These are phyloP conservation scores for Ophraella communa DNA, from an alignment of 2,888 invertebrate genomes.

Conservation along the genomic window DNA sequence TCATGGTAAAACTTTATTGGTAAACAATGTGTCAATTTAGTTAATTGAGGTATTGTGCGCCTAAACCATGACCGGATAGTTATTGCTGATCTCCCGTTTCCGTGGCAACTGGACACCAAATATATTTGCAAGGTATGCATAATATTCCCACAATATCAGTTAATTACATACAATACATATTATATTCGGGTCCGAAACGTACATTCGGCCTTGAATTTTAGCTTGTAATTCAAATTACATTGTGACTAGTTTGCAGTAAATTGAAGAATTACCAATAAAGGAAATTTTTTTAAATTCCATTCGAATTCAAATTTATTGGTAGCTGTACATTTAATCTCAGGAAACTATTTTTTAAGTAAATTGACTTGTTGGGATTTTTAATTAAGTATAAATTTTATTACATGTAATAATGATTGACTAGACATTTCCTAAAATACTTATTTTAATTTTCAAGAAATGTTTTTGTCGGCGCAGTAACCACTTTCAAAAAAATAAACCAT, in stretches of 20 bases:
- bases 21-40: conserved; percentile 27
- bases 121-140: conserved; percentile 30
- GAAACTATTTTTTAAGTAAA: no score
- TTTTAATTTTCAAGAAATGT: no score
- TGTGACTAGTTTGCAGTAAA: neutral
- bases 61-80: conserved; percentile 25
- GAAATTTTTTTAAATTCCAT: no score
- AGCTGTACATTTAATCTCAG: no score
- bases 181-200: neutral
- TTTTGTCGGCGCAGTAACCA: no score
- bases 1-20: conserved; percentile 22
- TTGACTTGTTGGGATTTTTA: no score
- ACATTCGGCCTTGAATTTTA: neutral
- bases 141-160: conserved; percentile 21
- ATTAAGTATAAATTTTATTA: no score
- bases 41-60: conserved; percentile 29
- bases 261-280: no score
- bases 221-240: neutral
- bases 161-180: neutral
- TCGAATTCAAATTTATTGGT: no score
- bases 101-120: conserved; percentile 23
- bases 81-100: conserved; percentile 29
- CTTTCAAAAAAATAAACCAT: no score
- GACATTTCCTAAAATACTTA: no score
- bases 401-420: no score